Conservation (phyloP, 2,888 invertebrate species). For the Helobdella robusta region DNA sequence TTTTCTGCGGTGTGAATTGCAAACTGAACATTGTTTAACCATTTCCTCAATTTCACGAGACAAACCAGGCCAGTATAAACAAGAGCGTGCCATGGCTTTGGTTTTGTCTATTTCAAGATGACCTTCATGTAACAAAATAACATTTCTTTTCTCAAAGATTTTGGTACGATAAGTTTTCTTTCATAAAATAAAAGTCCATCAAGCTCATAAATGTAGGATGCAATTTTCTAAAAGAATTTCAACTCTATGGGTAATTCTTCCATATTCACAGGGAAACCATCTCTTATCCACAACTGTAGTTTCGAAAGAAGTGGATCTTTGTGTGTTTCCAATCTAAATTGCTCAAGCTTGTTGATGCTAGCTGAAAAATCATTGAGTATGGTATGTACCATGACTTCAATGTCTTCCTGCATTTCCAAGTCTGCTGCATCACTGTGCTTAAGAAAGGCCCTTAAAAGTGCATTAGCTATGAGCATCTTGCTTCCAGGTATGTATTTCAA, state of each 20-base stretch:
- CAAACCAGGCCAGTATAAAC: conserved; percentile 31
- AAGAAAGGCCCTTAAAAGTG: conserved; percentile 31
- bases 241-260: conserved; percentile 11
- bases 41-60: conserved; percentile 23
- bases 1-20: neutral
- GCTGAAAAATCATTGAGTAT: conserved; percentile 19
- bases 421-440: neutral
- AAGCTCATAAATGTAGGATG: conserved; percentile 22
- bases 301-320: conserved; percentile 14
- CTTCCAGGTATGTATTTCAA: conserved; percentile 31
- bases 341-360: conserved; percentile 15
- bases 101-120: conserved; percentile 27
- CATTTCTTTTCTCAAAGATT: conserved; percentile 1
- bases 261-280: conserved; percentile 4
- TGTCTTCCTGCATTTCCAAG: conserved; percentile 14
- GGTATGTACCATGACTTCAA: conserved; percentile 26
- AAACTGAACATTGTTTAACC: conserved; percentile 17
- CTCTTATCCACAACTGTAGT: conserved; percentile 7
- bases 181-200: conserved; percentile 22
- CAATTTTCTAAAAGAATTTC: neutral
- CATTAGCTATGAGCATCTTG: conserved; percentile 33
- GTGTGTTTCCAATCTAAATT: conserved; percentile 21
- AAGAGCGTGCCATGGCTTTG: conserved; percentile 22
- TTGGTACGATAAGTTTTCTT: conserved; percentile 24
- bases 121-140: conserved; percentile 24